Base-by-base conservation (phyloP, 2,888 invertebrate species). In the Lasiommata megera region DNA sequence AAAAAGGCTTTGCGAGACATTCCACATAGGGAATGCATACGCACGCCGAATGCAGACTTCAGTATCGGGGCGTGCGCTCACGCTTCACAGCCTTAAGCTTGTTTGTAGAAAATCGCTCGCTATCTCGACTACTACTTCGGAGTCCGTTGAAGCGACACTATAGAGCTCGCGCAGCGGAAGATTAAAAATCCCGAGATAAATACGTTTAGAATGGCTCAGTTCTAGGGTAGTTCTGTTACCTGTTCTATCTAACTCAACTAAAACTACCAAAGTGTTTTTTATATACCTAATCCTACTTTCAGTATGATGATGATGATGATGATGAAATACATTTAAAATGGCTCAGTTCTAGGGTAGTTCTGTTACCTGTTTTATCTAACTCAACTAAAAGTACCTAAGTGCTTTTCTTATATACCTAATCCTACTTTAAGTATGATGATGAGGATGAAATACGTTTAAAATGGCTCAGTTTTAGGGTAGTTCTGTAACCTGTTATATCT, bases 1-100 rank as follows among this genome's bases (percentile, higher is more conserved):
- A 78, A 80, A 86, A 85, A 84, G 82, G 77, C 79, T 84, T 81
- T 79, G 73, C 75, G 68, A 78, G 70, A 76, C 73, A 76, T 76
- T 72, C 70, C 67, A 70, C 62, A 69, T 67, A 64, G 63, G 60
- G 67, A 67, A 69, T 67, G 68, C 72, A 73, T 67, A 80, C 77
- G 80, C 81, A 82, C 70, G 76, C 76, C 71, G 68, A 61, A 67
- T 69, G 64, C 76, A 77, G 70, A 62, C 70, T 68, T 58, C 62
- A 66, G 66, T 72, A 78, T 71, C 64, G 69, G 69, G 63, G 67
- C 74, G 72, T 76, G 70, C 71, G 77, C 76, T 78, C 73, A 77
- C 79, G 78, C 77, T 73, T 76, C 76, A 70, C 62, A 51, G 71
- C 71, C 57, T 71, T 78, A 75, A 79, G 75, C 79, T 72, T 78